These are phyloP conservation scores for Drosophila pectinifera DNA, from an alignment of 1,140 invertebrate species.

Conservation along the genomic window DNA sequence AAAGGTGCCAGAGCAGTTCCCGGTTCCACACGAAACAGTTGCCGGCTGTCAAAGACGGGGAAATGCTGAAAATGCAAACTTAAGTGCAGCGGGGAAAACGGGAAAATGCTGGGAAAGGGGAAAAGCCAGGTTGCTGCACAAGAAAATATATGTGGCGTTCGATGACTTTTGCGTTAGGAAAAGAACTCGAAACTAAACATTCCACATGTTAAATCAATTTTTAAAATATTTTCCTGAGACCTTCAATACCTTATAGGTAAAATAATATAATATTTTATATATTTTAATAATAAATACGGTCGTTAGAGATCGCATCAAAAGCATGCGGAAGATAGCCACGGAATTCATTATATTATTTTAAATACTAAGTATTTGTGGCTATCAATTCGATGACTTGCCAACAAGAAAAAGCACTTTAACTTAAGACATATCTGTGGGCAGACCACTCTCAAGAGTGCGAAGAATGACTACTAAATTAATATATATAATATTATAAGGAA, in stretches of 20 bases:
- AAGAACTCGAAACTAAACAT: background rate
- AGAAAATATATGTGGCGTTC: conserved; percentile 1
- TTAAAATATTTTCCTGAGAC: background rate
- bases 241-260: conserved; percentile 5
- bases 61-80: conserved; percentile 53
- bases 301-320: background rate
- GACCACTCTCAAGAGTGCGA: background rate
- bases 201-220: too few species aligned
- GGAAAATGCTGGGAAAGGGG: background rate
- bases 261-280: background rate
- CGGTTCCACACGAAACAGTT: conserved; percentile 55
- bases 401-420: conserved; percentile 7
- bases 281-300: too few species aligned
- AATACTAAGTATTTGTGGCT: background rate
- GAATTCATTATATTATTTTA: conserved; percentile 3
- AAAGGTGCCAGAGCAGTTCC: conserved; percentile 63
- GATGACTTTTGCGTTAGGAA: too few species aligned
- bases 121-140: conserved; percentile 11
- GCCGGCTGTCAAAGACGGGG: conserved; percentile 46
- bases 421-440: background rate
- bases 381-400: background rate
- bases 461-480: background rate
- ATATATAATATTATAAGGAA: background rate
- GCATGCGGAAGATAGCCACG: background rate
- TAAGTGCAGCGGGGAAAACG: conserved; percentile 33